Percentiles rank a stretch among this genome's conserved stretches.
Evolutionary conservation across 1,140 invertebrate species (phyloP).

Genomic region (Cyrtorhinus lividipennis): DNA sequence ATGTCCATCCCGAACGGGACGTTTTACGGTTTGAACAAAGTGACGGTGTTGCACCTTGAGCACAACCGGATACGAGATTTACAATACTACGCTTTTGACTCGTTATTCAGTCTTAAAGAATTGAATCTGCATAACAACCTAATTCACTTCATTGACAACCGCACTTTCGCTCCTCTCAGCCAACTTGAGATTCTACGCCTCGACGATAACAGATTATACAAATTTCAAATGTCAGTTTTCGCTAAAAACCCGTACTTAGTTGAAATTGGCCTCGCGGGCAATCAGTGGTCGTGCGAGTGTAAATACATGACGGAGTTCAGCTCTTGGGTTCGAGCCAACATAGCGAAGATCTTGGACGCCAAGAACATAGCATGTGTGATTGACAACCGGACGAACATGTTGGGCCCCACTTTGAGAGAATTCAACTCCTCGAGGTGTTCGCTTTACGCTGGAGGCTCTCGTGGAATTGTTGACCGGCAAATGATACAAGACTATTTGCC

Average conservation of each 20-base stretch:
- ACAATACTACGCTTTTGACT: conserved; percentile 68
- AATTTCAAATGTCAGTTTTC: conserved; percentile 63
- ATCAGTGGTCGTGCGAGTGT: conserved; percentile 84
- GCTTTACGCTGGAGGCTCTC: conserved; percentile 33
- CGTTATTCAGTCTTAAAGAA: conserved; percentile 62
- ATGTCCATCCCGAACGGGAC: conserved; percentile 72
- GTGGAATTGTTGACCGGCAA: conserved; percentile 46
- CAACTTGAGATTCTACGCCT: conserved; percentile 68
- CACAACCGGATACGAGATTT: conserved; percentile 67
- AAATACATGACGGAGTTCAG: conserved; percentile 59
- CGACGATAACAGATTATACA: conserved; percentile 67
- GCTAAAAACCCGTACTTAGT: conserved; percentile 58
- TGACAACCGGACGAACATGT: conserved; percentile 29
- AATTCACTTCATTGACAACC: conserved; percentile 67
- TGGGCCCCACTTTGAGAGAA: conserved; percentile 44
- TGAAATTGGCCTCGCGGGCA: conserved; percentile 62
- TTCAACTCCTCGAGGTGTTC: conserved; percentile 53
- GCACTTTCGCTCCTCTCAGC: conserved; percentile 64
- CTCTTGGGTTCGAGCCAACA: conserved; percentile 56
- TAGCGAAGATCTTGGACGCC: conserved; percentile 41
- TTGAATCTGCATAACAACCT: conserved; percentile 77
- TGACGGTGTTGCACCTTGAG: conserved; percentile 68
- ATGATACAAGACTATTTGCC: conserved; percentile 67
- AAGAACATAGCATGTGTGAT: conserved; percentile 26
- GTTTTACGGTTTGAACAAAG: conserved; percentile 65